Evolutionary conservation across 1,140 invertebrate genomes (phyloP).

Genomic region (Himalopsyche phryganea): DNA sequence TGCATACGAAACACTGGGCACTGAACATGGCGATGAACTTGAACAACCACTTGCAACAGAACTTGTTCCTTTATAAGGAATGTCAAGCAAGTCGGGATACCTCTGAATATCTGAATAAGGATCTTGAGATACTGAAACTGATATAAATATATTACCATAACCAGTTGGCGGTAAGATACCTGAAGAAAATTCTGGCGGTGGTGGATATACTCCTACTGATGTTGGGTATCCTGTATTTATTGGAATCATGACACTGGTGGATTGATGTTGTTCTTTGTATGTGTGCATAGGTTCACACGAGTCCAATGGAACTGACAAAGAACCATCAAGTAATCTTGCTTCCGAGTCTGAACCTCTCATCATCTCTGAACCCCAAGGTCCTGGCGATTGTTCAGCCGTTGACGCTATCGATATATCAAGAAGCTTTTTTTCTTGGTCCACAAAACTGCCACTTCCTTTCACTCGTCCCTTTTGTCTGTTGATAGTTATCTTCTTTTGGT

Average conservation of each 20-base stretch:
- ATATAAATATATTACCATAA: conserved; percentile 72
- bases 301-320: conserved; percentile 40
- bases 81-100: conserved; percentile 76
- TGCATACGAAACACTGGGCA: conserved; percentile 54
- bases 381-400: conserved; percentile 61
- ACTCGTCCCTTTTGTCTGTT: conserved; percentile 58
- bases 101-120: conserved; percentile 57
- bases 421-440: conserved; percentile 72
- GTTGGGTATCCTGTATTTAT: conserved; percentile 26
- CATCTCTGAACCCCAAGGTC: conserved; percentile 54
- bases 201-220: conserved; percentile 27
- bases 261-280: conserved; percentile 66
- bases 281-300: conserved; percentile 65
- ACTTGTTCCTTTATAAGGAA: conserved; percentile 59
- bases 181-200: conserved; percentile 43
- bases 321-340: conserved; percentile 43
- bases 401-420: conserved; percentile 72
- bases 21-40: conserved; percentile 31
- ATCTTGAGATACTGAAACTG: conserved; percentile 69
- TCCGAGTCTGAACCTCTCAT: conserved; percentile 55
- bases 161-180: conserved; percentile 31
- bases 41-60: conserved; percentile 36
- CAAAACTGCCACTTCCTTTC: conserved; percentile 66
- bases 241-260: conserved; percentile 37
- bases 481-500: conserved; percentile 38